Evolutionary conservation across 2,113 vertebrate genomes (phyloP).

Genomic region (Nanger granti): DNA sequence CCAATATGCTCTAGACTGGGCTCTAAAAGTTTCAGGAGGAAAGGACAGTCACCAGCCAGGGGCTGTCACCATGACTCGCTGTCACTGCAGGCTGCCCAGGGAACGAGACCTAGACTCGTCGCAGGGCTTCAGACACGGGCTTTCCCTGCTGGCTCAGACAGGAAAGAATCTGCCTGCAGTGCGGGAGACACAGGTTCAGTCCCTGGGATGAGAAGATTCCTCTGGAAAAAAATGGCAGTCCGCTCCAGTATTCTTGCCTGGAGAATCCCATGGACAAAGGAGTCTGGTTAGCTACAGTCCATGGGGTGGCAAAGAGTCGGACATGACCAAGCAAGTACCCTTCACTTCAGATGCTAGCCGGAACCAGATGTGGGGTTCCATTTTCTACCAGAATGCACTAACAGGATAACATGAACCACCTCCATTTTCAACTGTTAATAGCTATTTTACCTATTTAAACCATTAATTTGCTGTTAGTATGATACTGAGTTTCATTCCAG

Average conservation of each 20-base stretch:
- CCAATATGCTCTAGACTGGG: neutral
- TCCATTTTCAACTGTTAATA: slow-evolving; percentile 1
- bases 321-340: neutral
- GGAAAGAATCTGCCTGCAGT: neutral
- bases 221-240: neutral
- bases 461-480: neutral
- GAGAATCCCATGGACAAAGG: neutral
- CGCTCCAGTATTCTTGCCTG: neutral
- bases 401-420: neutral
- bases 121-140: neutral
- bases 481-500: neutral
- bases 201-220: neutral
- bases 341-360: neutral
- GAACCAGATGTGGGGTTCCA: neutral
- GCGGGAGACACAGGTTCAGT: neutral
- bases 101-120: neutral
- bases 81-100: neutral
- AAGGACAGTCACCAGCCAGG: neutral
- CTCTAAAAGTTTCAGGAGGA: neutral
- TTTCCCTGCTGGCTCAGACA: neutral
- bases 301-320: neutral
- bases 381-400: neutral
- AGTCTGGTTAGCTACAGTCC: neutral
- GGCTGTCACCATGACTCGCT: neutral
- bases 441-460: neutral